phyloP scores from a whole-genome alignment of 2,797 vertebrate genomes.

The Strix occidentalis region DNA sequence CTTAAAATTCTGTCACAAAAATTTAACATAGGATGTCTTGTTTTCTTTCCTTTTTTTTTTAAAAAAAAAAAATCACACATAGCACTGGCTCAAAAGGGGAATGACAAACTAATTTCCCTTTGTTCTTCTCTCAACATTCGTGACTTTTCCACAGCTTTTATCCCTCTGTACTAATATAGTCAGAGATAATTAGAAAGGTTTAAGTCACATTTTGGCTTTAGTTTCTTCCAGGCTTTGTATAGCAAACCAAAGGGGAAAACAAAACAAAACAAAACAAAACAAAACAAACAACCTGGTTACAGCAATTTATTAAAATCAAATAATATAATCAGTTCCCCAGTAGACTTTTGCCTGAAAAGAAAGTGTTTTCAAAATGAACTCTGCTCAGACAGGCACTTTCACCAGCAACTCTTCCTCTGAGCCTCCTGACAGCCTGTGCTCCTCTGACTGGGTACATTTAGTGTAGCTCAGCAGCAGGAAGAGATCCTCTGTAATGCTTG shows the following conservation, averaged over 20 bases:
- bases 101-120: neutral
- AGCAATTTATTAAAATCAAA: neutral
- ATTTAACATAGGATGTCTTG: neutral
- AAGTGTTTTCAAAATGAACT: neutral
- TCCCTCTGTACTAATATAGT: neutral
- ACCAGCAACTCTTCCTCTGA: neutral
- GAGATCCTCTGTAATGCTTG: slow-evolving; percentile 26
- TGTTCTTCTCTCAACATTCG: neutral
- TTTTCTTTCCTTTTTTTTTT: neutral
- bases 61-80: neutral
- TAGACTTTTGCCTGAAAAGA: neutral
- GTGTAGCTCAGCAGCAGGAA: slow-evolving; percentile 3
- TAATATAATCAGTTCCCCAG: neutral
- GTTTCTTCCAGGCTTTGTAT: neutral
- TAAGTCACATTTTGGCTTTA: neutral
- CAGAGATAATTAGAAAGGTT: neutral
- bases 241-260: neutral
- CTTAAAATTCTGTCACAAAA: neutral
- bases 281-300: neutral
- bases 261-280: too few relatives aligned
- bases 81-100: neutral
- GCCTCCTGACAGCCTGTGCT: neutral
- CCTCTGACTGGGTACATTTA: neutral
- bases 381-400: slow-evolving; percentile 5
- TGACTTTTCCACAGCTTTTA: neutral